Conservation (phyloP, 2,797 vertebrate species). For the Sandelia bainsii region DNA sequence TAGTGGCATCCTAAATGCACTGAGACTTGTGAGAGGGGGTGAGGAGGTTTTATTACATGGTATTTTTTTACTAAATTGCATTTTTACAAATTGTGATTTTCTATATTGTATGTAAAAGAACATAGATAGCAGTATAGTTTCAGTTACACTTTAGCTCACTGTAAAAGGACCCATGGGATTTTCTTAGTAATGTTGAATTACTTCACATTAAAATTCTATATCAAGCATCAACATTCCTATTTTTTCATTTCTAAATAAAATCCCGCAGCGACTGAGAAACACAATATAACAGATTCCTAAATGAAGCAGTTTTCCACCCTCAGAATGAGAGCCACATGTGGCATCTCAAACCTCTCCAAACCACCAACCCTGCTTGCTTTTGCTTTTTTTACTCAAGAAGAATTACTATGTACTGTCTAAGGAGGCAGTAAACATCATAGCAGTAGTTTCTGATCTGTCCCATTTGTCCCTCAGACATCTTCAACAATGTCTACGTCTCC, state of each 20-base stretch:
- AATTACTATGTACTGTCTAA: slow-evolving; percentile 44
- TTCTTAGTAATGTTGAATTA: slow-evolving; percentile 16
- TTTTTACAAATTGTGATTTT: neutral
- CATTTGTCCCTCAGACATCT: slow-evolving; percentile 52
- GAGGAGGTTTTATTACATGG: too few species aligned
- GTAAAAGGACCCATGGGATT: neutral
- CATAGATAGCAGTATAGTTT: neutral
- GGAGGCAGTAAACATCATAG: slow-evolving; percentile 45
- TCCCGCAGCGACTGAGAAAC: slow-evolving; percentile 42
- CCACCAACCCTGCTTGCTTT: slow-evolving; percentile 43
- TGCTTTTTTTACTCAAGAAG: slow-evolving; percentile 28
- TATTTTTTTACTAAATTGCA: neutral
- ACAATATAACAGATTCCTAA: slow-evolving; percentile 59
- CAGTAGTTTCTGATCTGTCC: slow-evolving; percentile 48
- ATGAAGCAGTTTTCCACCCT: slow-evolving; percentile 65
- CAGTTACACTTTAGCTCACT: neutral
- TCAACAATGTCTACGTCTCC: slow-evolving; percentile 47
- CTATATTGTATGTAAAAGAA: neutral
- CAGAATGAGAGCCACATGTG: slow-evolving; percentile 78
- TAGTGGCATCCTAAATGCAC: neutral
- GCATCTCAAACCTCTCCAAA: slow-evolving; percentile 63
- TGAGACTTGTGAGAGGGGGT: too few species aligned
- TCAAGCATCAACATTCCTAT: slow-evolving; percentile 37
- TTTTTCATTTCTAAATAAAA: slow-evolving; percentile 53
- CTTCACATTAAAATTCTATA: slow-evolving; percentile 1